Conservation (phyloP, 1,140 invertebrate species). For the Drosophila saltans region DNA sequence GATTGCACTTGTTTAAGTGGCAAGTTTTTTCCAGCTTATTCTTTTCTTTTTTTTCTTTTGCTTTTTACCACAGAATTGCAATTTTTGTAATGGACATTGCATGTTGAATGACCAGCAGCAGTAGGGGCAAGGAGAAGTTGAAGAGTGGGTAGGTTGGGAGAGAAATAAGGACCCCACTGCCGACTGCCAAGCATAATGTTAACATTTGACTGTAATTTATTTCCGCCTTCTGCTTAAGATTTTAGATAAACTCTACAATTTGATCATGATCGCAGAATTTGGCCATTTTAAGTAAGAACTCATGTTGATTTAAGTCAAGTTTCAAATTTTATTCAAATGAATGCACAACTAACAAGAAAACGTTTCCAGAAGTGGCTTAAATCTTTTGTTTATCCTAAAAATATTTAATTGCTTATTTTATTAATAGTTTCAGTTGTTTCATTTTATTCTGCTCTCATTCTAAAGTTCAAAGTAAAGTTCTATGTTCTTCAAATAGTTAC, state of each 20-base stretch:
- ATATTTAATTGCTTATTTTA: too few relatives aligned
- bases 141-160: not conserved
- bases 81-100: conserved; percentile 76
- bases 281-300: too few relatives aligned
- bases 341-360: too few relatives aligned
- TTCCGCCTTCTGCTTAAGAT: conserved; percentile 61
- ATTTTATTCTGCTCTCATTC: too few relatives aligned
- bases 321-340: too few relatives aligned
- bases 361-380: too few relatives aligned
- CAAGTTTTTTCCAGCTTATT: conserved; percentile 54
- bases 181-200: conserved; percentile 51
- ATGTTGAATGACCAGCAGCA: conserved; percentile 63
- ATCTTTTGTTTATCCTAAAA: too few relatives aligned
- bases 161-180: not conserved
- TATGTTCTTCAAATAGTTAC: conserved; percentile 7
- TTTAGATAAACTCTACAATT: conserved; percentile 14
- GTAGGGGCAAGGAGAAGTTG: not conserved
- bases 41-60: conserved; percentile 27
- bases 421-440: too few relatives aligned
- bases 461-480: too few relatives aligned
- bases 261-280: not conserved
- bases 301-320: too few relatives aligned
- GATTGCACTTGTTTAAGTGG: conserved; percentile 77
- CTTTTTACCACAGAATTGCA: conserved; percentile 55
- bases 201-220: conserved; percentile 60